A percentile compares a stretch with the other conserved stretches of the same genome.
phyloP scores from a whole-genome alignment of 2,797 vertebrate species.

The Podarcis lilfordi region DNA sequence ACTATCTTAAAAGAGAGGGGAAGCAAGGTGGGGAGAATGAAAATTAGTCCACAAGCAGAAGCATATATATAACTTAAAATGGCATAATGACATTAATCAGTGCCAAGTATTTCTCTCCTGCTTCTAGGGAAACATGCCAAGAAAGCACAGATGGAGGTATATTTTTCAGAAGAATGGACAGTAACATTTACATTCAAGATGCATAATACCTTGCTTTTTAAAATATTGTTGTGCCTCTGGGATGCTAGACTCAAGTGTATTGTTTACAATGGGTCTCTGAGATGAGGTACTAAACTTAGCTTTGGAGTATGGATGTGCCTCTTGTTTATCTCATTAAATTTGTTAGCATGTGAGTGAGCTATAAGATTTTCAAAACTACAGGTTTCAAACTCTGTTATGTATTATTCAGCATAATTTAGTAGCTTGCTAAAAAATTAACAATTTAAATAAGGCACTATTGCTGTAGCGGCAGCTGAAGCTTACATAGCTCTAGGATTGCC shows the following conservation, averaged over 20 bases:
- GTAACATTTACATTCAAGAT: background rate
- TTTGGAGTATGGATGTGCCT: background rate
- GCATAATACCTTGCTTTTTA: background rate
- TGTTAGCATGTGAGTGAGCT: background rate
- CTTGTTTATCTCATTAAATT: conserved; percentile 8
- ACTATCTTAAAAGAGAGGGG: background rate
- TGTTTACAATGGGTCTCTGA: background rate
- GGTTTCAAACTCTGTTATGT: conserved; percentile 15
- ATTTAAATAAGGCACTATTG: conserved; percentile 37
- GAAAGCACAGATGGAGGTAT: conserved; percentile 25
- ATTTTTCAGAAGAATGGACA: conserved; percentile 15
- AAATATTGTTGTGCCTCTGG: background rate
- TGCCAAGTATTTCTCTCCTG: background rate
- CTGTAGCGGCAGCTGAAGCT: conserved; percentile 34
- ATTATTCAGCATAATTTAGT: conserved; percentile 29
- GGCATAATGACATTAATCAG: conserved; percentile 5
- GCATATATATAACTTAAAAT: conserved; percentile 5
- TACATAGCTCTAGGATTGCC: conserved; percentile 41
- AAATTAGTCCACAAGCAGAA: background rate
- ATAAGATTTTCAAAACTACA: conserved; percentile 9
- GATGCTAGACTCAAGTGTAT: background rate
- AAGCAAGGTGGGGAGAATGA: background rate
- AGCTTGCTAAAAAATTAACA: conserved; percentile 39
- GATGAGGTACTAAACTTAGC: background rate
- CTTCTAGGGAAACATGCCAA: background rate